Evolutionary conservation across 2,888 invertebrate genomes (phyloP), one percentile per base, ranked within the genome.

Genomic region (Lasioglossum villosulum): DNA sequence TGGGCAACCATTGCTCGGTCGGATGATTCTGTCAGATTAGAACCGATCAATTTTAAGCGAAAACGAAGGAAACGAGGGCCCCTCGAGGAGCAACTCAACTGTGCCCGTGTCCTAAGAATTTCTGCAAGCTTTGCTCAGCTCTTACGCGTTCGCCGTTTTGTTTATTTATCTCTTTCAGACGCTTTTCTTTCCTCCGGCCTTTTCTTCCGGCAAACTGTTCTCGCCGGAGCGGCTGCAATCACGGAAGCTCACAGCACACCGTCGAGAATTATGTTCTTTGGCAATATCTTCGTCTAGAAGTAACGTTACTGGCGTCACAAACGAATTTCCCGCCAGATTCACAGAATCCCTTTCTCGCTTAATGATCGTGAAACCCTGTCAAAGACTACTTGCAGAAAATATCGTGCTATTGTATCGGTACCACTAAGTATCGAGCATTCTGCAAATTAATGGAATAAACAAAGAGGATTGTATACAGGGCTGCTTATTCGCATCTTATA

Each of bases 131-230:
- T 85, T 84, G 76, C 84, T 63, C 73, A 79, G 79, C 84, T 73
- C 83, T 85, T 27, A 23, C 42, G 63, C 59, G 75, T 80, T 85
- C 80, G 59, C 83, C 42, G 56, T 80, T 85, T 84, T 85, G 73
- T 84, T 84, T 83, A 84, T 85, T 84, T 86, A 76, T 80, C 85
- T 80, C 78, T 84, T 85, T 76, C 75, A 68, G 56, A 59, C 84
- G 73, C 68, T 68, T 74, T 73, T 59, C 80, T 80, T 70, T 72
- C 56, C 23, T 14, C 34, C 45, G 34, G 30, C 23, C 73, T 45
- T 83, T 75, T 75, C 45, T 59, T 71, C 77, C 6, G 77, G 42
- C 75, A 16, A 84, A n/a, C 66, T 30, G 42, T 16, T n/a, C 63
- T 70, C 52, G 48, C 56, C 19, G 66, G 12, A 30, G 16, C 63